phyloP scores from a whole-genome alignment of 2,888 invertebrate species.

The Pammene aurita region DNA sequence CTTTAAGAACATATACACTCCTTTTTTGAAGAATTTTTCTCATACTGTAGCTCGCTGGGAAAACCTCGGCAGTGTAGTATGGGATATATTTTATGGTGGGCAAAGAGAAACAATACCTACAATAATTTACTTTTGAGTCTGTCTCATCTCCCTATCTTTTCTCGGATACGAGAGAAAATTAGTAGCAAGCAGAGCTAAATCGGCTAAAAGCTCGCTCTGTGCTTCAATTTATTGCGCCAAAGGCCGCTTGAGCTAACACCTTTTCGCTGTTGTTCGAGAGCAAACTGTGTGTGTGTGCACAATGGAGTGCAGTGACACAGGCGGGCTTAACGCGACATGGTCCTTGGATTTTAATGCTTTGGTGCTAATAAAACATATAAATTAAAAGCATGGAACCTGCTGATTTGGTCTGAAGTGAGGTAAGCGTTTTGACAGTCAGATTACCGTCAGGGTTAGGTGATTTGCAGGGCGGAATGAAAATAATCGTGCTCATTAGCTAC shows the following conservation, averaged over 20 bases:
- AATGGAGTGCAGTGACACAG: constrained; percentile 15
- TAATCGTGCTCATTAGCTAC: background rate
- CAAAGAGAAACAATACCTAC: too few species aligned
- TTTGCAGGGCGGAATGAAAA: too few species aligned
- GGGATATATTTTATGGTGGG: too few species aligned
- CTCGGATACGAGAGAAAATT: constrained; percentile 5
- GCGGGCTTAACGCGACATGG: constrained; percentile 3
- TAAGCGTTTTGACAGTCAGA: background rate
- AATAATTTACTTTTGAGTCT: too few species aligned
- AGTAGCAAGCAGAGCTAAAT: constrained; percentile 5
- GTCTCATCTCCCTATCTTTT: too few species aligned
- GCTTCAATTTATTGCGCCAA: constrained; percentile 21
- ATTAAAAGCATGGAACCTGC: too few species aligned
- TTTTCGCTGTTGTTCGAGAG: constrained; percentile 28
- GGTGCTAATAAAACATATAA: background rate
- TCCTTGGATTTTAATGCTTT: background rate
- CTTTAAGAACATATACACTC: too few species aligned
- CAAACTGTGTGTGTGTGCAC: constrained; percentile 29
- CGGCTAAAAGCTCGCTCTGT: constrained; percentile 9
- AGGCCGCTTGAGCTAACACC: constrained; percentile 31
- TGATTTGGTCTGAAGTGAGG: background rate
- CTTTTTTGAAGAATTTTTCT: too few species aligned
- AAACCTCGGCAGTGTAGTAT: too few species aligned
- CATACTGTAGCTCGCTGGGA: too few species aligned
- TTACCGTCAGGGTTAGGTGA: background rate